Base-by-base conservation (phyloP, 2,113 vertebrate genomes). In the Pogonocichla stellata region DNA sequence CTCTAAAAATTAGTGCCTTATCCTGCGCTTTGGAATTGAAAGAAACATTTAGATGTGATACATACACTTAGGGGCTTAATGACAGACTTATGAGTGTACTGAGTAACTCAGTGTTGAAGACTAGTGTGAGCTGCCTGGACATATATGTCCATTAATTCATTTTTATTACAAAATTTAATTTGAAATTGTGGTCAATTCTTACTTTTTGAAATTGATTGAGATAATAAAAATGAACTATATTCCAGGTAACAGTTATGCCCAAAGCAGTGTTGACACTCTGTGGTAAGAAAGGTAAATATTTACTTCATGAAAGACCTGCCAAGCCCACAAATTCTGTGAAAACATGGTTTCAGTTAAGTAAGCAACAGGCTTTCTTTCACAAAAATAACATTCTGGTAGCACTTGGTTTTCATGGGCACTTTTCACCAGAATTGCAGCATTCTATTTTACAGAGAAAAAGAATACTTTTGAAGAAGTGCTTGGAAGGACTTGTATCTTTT, bases 211-310 rank as follows among this genome's bases (percentile, higher is more conserved):
- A 80, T 48, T 33, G 43, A 74, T 12, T 1, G 2, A 73, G 61
- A 82, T 67, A 90, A 80, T 86, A 94, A 93, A 93, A 96, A 83
- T 47, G 2, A 92, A 48, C 24, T 53, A 58, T 57, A 26, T 71
- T 45, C 24, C 36, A 57, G 38, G 66, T 62, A 88, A 70, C 7
- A 60, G 20, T 51, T 31, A 69, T 47, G 47, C 43, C 24, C 10
- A 50, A 96, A 92, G 34, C 12, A 71, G 56, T 61, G 72, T 56
- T 96, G 54, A 91, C 69, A 58, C 56, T 96, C 80, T 19, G 45
- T 80, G 78, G 78, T 65, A 57, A 93, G 79, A 90, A 93, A 86
- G 9, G 56, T 50, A 94, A 92, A 92, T 77, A 92, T 61, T 92
- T 91, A 81, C 36, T 64, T 77, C 60, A 67, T 19, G 34, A 50